These are phyloP conservation scores for Phymatocera aterrima DNA, from an alignment of 2,888 invertebrate genomes.

Conservation along the genomic window DNA sequence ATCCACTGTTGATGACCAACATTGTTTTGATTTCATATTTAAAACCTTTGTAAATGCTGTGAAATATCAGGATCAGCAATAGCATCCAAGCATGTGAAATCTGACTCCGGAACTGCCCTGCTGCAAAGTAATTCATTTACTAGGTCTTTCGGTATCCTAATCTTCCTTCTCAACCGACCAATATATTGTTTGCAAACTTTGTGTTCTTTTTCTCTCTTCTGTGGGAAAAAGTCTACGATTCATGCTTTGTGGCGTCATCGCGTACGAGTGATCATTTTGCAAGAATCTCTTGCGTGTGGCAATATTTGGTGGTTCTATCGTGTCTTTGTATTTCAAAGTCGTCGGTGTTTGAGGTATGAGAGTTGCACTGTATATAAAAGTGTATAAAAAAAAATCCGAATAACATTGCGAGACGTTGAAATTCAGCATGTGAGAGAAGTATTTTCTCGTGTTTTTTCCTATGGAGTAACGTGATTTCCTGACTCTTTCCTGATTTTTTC, in stretches of 20 bases:
- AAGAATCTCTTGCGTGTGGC: neutral
- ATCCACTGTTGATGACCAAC: neutral
- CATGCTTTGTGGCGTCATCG: neutral
- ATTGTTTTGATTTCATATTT: neutral
- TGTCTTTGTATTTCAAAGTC: neutral
- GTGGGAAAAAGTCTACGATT: neutral
- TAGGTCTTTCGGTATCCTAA: neutral
- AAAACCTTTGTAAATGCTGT: neutral
- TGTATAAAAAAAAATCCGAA: too few relatives aligned
- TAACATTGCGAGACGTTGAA: too few relatives aligned
- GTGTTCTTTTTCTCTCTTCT: too few relatives aligned
- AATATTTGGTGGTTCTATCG: neutral
- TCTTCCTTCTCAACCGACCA: neutral
- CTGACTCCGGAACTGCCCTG: neutral
- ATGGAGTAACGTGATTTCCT: too few relatives aligned
- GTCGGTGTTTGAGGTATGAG: neutral
- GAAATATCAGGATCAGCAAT: neutral
- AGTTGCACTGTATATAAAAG: too few relatives aligned
- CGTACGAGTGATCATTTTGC: neutral
- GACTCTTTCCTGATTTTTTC: too few relatives aligned
- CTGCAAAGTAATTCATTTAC: conserved; percentile 13
- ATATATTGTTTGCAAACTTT: neutral
- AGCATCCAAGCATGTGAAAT: neutral
- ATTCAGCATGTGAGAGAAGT: too few relatives aligned
- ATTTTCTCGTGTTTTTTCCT: too few relatives aligned